Percentiles rank a stretch among this genome's conserved stretches.
phyloP scores from a whole-genome alignment of 2,888 invertebrate genomes.

The Lycaena phlaeas region DNA sequence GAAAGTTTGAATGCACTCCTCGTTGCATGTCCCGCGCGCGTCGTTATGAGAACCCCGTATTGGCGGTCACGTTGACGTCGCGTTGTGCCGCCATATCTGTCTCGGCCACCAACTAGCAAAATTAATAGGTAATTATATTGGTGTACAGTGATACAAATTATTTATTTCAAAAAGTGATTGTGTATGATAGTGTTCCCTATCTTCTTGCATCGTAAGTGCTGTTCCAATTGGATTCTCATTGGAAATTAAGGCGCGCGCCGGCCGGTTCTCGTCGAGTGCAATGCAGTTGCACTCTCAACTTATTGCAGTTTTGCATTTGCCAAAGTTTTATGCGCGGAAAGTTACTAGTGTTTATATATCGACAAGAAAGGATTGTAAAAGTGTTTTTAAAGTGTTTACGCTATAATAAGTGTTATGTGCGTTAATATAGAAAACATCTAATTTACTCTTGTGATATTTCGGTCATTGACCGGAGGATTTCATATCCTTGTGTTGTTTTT shows the following conservation, averaged over 20 bases:
- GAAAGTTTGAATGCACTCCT: conserved; percentile 74
- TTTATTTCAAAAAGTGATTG: conserved; percentile 47
- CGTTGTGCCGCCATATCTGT: conserved; percentile 80
- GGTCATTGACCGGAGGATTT: conserved; percentile 73
- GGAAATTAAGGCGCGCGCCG: conserved; percentile 66
- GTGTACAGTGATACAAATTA: conserved; percentile 56
- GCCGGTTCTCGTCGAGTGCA: conserved; percentile 73
- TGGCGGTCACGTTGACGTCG: conserved; percentile 79
- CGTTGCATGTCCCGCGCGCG: conserved; percentile 82
- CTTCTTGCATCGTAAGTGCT: conserved; percentile 39
- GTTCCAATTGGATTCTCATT: conserved; percentile 64
- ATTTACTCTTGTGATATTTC: conserved; percentile 67
- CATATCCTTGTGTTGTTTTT: conserved; percentile 52
- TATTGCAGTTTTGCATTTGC: conserved; percentile 71
- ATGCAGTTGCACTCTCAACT: conserved; percentile 73
- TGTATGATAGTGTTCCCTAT: conserved; percentile 52
- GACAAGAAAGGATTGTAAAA: conserved; percentile 41
- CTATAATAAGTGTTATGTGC: conserved; percentile 51
- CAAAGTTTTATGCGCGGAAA: conserved; percentile 67
- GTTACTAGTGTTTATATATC: conserved; percentile 55
- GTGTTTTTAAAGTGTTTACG: conserved; percentile 56
- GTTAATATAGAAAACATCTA: conserved; percentile 55
- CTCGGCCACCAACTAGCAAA: conserved; percentile 75
- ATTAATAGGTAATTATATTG: conserved; percentile 74
- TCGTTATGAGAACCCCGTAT: conserved; percentile 83